A percentile compares a stretch with the other conserved stretches of the same genome.
These are phyloP conservation scores for Germaria angustata DNA, from an alignment of 2,888 invertebrate genomes.

Conservation along the genomic window DNA sequence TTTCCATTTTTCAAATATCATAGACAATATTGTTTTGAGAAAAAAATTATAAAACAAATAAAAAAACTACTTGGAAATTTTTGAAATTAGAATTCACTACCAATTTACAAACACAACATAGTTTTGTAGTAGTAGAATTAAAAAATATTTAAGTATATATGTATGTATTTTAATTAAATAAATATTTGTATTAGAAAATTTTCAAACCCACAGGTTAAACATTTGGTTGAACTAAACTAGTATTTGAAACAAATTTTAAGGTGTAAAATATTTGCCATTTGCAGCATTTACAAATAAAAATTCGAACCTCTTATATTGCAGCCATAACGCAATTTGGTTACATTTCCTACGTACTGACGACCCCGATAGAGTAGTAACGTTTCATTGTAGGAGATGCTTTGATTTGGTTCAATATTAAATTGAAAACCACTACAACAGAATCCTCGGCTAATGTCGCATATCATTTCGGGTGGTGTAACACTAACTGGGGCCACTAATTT, in stretches of 20 bases:
- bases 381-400: constrained; percentile 75
- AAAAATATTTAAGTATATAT: not conserved
- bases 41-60: not conserved
- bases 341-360: constrained; percentile 76
- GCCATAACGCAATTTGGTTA: constrained; percentile 74
- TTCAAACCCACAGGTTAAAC: constrained; percentile 61
- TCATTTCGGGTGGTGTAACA: constrained; percentile 71
- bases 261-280: constrained; percentile 21
- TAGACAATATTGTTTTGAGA: constrained; percentile 34
- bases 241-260: constrained; percentile 28
- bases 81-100: constrained; percentile 59
- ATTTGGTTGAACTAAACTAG: constrained; percentile 59
- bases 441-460: constrained; percentile 72
- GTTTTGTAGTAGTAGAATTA: constrained; percentile 61
- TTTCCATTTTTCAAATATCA: constrained; percentile 15
- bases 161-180: not conserved
- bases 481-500: constrained; percentile 68
- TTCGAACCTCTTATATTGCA: constrained; percentile 72
- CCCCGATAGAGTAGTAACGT: constrained; percentile 73
- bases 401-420: constrained; percentile 75
- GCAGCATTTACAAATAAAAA: constrained; percentile 24
- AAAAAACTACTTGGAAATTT: constrained; percentile 47
- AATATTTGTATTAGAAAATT: constrained; percentile 38
- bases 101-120: constrained; percentile 66
- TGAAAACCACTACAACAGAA: constrained; percentile 76